phyloP scores from a whole-genome alignment of 2,797 vertebrate genomes.

The Pseudotriccus pelzelni region DNA sequence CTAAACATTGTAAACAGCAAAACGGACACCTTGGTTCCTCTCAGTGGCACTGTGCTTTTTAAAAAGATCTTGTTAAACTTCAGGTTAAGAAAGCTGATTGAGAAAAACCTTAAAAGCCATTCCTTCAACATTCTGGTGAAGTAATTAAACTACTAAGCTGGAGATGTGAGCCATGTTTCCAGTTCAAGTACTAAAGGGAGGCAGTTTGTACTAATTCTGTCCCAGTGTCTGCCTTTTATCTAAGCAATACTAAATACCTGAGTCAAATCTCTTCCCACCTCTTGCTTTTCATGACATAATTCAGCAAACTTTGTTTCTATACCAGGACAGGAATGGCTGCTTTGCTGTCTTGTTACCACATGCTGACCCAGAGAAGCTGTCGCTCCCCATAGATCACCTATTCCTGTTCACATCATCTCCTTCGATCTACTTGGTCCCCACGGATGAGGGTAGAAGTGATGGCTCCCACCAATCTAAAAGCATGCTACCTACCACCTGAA shows the following conservation, averaged over 20 bases:
- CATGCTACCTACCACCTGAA: neutral
- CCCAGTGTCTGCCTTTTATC: neutral
- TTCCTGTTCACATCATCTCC: neutral
- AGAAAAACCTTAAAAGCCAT: neutral
- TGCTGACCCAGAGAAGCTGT: neutral
- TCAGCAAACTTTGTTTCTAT: neutral
- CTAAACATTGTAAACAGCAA: neutral
- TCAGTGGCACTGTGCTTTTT: neutral
- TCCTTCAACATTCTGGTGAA: neutral
- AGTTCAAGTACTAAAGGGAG: neutral
- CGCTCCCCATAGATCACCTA: neutral
- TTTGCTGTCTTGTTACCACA: neutral
- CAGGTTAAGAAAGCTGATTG: neutral
- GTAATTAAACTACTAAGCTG: neutral
- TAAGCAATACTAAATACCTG: neutral
- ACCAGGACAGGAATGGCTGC: neutral
- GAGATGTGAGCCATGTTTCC: neutral
- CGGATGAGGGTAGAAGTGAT: neutral
- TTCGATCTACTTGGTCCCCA: neutral
- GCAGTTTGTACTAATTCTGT: neutral
- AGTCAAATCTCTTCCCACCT: neutral
- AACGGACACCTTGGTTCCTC: neutral
- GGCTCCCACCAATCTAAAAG: neutral
- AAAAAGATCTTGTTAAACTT: neutral
- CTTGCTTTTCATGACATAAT: neutral